Evolutionary conservation across 2,113 vertebrate genomes (phyloP).

Genomic region (Carassius auratus): DNA sequence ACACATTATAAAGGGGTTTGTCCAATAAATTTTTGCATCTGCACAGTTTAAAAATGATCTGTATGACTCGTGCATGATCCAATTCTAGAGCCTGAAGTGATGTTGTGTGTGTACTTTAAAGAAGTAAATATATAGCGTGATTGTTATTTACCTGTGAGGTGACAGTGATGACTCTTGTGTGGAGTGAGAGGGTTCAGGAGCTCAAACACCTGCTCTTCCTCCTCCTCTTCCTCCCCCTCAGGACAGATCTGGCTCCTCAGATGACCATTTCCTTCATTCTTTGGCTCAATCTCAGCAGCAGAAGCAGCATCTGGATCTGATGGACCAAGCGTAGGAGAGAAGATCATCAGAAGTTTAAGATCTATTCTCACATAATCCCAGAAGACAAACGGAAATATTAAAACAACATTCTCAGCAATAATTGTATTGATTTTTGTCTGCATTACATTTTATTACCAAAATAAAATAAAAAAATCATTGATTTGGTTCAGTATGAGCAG

Average conservation of each 20-base stretch:
- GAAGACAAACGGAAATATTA: not conserved
- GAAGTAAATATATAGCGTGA: not conserved
- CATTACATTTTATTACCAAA: not conserved
- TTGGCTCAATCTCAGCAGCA: slow-evolving; percentile 87
- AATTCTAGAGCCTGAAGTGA: too few species aligned
- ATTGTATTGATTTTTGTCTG: not conserved
- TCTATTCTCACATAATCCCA: not conserved
- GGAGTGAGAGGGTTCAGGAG: slow-evolving; percentile 97
- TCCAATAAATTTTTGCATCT: not conserved
- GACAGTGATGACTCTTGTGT: slow-evolving; percentile 99
- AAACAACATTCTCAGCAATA: not conserved
- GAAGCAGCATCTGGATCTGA: slow-evolving; percentile 89
- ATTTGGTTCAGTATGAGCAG: not conserved
- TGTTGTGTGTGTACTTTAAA: not conserved
- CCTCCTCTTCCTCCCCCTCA: slow-evolving; percentile 91
- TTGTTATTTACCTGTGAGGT: slow-evolving; percentile 97
- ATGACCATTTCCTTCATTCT: slow-evolving; percentile 89
- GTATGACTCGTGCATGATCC: not conserved
- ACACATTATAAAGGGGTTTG: not conserved
- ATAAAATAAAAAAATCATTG: not conserved
- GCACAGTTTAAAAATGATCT: not conserved
- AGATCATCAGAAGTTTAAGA: not conserved
- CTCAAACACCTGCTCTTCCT: slow-evolving; percentile 95
- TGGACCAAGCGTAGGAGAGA: slow-evolving; percentile 62
- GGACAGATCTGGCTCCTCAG: slow-evolving; percentile 88